Evolutionary conservation across 2,888 invertebrate genomes (phyloP).

Genomic region (Apodemia mormo): DNA sequence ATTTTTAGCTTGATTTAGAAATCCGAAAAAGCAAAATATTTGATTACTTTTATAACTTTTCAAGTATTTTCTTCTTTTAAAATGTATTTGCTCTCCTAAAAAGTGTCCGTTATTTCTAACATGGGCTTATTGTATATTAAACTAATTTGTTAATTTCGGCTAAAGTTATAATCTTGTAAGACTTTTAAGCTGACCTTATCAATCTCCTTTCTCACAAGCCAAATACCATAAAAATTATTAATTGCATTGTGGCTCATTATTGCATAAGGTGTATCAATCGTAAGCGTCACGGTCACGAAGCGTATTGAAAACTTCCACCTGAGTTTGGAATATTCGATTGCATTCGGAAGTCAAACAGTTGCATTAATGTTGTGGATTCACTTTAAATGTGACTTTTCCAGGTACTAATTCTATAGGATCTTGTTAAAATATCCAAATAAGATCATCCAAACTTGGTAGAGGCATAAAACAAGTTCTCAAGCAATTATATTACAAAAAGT

Average conservation of each 20-base stretch:
- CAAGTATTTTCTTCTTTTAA: no score
- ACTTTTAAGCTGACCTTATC: no score
- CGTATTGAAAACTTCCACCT: slow-evolving; percentile 74
- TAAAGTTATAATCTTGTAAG: no score
- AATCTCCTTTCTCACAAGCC: no score
- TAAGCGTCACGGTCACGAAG: slow-evolving; percentile 75
- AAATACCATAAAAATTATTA: neutral
- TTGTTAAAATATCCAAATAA: slow-evolving; percentile 13
- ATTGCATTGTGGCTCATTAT: slow-evolving; percentile 23
- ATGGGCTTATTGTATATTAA: no score
- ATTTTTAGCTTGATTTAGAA: no score
- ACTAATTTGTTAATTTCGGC: no score
- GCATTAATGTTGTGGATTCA: slow-evolving; percentile 48
- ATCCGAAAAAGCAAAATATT: no score
- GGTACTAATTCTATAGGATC: slow-evolving; percentile 24
- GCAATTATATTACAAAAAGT: no score
- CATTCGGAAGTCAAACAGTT: slow-evolving; percentile 51
- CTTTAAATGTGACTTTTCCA: slow-evolving; percentile 32
- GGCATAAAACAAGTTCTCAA: neutral
- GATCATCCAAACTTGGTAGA: neutral
- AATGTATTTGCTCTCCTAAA: no score
- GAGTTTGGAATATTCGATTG: slow-evolving; percentile 71
- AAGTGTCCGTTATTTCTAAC: no score
- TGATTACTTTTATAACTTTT: no score
- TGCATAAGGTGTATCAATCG: slow-evolving; percentile 58